A percentile compares a stretch with the other conserved stretches of the same genome.
Conservation (phyloP, 2,888 invertebrate species). For the Brachypterus glaber region DNA sequence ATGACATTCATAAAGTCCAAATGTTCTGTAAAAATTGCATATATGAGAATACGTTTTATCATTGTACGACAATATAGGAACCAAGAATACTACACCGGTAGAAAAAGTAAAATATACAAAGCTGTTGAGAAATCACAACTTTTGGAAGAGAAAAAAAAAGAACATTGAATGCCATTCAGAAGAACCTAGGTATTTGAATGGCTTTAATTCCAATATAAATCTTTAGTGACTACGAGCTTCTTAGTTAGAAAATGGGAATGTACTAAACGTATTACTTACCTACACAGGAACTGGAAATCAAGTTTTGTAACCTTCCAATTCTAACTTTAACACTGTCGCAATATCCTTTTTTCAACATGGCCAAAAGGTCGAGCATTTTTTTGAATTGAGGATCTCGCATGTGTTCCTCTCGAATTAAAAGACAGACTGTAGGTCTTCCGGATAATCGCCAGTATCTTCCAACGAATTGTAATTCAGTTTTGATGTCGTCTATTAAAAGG, state of each 20-base stretch:
- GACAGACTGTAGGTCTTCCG: constrained; percentile 93
- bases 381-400: constrained; percentile 96
- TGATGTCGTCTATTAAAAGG: constrained; percentile 95
- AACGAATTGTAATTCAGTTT: constrained; percentile 94
- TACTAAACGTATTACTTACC: constrained; percentile 51
- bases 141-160: constrained; percentile 1
- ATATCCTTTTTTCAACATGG: constrained; percentile 94
- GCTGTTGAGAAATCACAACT: constrained; percentile 7
- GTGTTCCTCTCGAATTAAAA: constrained; percentile 89
- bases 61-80: no score
- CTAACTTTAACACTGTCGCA: constrained; percentile 94
- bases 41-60: no score
- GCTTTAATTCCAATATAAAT: no score
- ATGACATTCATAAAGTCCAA: constrained; percentile 91
- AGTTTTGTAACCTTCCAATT: constrained; percentile 86
- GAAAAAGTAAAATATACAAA: no score
- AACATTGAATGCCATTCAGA: no score
- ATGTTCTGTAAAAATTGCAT: constrained; percentile 59
- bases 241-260: no score
- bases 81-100: no score
- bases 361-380: constrained; percentile 90
- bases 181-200: no score
- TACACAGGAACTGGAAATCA: constrained; percentile 96
- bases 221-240: constrained; percentile 1
- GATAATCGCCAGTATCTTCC: constrained; percentile 96